Conservation (phyloP, 2,113 vertebrate genomes). For the Percina caprodes region DNA sequence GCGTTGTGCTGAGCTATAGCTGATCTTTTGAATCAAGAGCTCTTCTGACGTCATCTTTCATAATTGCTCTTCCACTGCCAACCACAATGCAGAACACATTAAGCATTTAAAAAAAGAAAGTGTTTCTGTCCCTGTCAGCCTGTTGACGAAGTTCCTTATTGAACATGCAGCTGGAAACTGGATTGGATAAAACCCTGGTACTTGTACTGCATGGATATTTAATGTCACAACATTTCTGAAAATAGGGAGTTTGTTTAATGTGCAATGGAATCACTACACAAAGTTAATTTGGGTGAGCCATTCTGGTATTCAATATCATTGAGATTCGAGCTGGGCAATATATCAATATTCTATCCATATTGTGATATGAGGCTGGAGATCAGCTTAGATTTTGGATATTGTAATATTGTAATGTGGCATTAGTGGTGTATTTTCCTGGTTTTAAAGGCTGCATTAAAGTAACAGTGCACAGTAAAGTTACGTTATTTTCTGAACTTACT, state of each 20-base stretch:
- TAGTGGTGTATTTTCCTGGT: no score
- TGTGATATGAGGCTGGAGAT: no score
- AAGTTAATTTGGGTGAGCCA: neutral
- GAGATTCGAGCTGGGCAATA: neutral
- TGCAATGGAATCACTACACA: neutral
- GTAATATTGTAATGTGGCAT: no score
- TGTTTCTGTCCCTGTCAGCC: neutral
- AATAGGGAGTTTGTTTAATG: neutral
- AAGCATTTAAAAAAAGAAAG: neutral
- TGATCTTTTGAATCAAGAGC: conserved; percentile 15
- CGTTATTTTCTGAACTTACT: no score
- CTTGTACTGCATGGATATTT: neutral
- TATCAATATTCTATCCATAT: no score
- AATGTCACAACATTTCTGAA: neutral
- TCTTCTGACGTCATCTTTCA: neutral
- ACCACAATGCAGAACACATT: neutral
- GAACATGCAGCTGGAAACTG: neutral
- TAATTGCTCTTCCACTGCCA: conserved; percentile 5
- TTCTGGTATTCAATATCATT: neutral
- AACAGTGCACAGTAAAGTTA: no score
- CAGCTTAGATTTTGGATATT: no score
- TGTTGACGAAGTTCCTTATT: neutral
- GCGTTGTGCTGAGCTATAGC: conserved; percentile 6
- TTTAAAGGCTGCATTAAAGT: no score
- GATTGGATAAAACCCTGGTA: neutral